Conservation (phyloP, 2,113 vertebrate species). For the Hiodon tergisus region DNA sequence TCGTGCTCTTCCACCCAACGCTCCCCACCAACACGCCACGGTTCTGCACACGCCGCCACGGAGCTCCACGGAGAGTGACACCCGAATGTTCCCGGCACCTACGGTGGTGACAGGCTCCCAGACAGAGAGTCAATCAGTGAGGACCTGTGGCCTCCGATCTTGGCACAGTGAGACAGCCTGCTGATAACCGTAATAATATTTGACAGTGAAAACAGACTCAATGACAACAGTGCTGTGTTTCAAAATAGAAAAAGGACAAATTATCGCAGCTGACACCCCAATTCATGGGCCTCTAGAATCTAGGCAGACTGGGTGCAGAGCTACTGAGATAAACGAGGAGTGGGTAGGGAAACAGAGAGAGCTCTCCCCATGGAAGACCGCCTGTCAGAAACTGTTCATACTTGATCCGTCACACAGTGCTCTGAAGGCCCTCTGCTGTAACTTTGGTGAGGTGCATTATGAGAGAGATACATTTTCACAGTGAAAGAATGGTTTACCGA, state of each 20-base stretch:
- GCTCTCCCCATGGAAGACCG: not conserved
- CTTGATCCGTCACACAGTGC: not conserved
- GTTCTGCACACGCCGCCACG: too few species aligned
- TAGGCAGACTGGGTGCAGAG: not conserved
- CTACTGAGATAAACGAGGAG: too few species aligned
- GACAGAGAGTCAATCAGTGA: not conserved
- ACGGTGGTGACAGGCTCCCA: not conserved
- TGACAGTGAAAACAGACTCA: not conserved
- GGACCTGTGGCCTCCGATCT: not conserved
- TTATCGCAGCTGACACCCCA: not conserved
- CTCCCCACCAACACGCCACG: not conserved
- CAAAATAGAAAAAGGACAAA: not conserved
- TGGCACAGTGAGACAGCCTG: not conserved
- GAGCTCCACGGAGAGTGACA: not conserved
- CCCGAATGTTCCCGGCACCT: not conserved
- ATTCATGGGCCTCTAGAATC: not conserved
- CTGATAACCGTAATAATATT: too few species aligned
- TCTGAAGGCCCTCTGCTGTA: not conserved
- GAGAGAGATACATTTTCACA: not conserved
- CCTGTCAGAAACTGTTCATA: not conserved
- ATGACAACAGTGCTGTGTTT: not conserved
- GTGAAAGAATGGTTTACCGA: not conserved
- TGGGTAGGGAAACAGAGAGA: not conserved
- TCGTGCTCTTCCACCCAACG: not conserved
- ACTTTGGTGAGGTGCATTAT: not conserved